A percentile compares a stretch with the other conserved stretches of the same genome.
phyloP scores from a whole-genome alignment of 2,797 vertebrate species.

The Lutjanus argentimaculatus region DNA sequence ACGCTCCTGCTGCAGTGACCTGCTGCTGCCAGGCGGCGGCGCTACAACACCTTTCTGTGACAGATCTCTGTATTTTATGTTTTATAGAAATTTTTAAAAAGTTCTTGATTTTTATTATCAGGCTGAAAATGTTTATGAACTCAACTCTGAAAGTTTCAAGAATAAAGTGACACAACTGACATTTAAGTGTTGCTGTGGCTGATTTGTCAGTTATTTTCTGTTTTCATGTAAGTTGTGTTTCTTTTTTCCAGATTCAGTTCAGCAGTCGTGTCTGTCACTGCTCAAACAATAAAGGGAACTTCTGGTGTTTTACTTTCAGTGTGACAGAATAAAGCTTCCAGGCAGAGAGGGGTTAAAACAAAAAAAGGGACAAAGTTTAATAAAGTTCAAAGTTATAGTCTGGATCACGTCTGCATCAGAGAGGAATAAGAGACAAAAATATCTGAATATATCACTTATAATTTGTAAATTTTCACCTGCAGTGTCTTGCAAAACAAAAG shows the following conservation, averaged over 20 bases:
- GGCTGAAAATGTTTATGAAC: neutral
- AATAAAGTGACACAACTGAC: conserved; percentile 54
- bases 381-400: neutral
- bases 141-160: conserved; percentile 17
- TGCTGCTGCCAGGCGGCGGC: conserved; percentile 42
- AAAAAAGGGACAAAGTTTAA: too few relatives aligned
- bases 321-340: neutral
- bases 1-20: neutral
- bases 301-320: neutral
- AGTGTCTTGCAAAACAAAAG: too few relatives aligned
- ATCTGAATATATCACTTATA: neutral
- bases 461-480: too few relatives aligned
- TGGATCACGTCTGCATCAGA: neutral
- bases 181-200: neutral
- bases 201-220: too few relatives aligned
- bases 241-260: neutral
- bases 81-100: neutral
- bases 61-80: conserved; percentile 4
- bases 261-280: too few relatives aligned
- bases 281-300: neutral
- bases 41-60: neutral
- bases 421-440: neutral
- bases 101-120: neutral
- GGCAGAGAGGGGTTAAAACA: neutral
- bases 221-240: neutral